Conservation (phyloP, 2,888 invertebrate genomes). For the Thyatira batis region DNA sequence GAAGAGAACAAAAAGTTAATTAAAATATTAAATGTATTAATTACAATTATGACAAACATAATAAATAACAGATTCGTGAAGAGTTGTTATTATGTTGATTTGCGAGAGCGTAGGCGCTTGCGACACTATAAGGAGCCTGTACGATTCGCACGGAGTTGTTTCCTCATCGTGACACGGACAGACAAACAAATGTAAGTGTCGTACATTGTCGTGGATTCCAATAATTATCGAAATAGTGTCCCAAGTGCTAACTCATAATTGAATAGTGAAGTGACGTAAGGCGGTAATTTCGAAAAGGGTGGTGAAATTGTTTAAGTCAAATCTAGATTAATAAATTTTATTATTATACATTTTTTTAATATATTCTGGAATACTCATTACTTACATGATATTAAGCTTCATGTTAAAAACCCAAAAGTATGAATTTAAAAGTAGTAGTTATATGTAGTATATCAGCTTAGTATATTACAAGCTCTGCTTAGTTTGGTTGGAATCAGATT, state of each 20-base stretch:
- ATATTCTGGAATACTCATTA: too few species aligned
- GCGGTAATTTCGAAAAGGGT: background rate
- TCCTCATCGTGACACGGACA: conserved; percentile 56
- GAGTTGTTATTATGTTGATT: conserved; percentile 23
- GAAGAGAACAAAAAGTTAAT: background rate
- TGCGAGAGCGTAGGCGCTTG: conserved; percentile 61
- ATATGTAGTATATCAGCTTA: too few species aligned
- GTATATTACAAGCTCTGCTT: too few species aligned
- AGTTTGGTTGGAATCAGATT: too few species aligned
- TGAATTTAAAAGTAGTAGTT: too few species aligned
- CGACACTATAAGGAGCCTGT: conserved; percentile 62
- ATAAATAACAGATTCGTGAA: conserved; percentile 5
- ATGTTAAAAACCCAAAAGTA: too few species aligned
- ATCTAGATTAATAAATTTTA: background rate
- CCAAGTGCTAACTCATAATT: background rate
- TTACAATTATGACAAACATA: background rate
- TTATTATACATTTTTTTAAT: background rate
- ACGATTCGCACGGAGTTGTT: conserved; percentile 48
- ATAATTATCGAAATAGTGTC: conserved; percentile 7
- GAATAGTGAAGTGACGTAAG: background rate
- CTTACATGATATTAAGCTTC: too few species aligned
- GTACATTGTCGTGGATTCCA: conserved; percentile 24
- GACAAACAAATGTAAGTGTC: conserved; percentile 68
- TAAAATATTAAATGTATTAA: too few species aligned
- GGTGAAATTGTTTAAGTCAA: background rate